These are phyloP conservation scores for Drosophila nannoptera DNA, from an alignment of 1,140 invertebrate species.

Conservation along the genomic window DNA sequence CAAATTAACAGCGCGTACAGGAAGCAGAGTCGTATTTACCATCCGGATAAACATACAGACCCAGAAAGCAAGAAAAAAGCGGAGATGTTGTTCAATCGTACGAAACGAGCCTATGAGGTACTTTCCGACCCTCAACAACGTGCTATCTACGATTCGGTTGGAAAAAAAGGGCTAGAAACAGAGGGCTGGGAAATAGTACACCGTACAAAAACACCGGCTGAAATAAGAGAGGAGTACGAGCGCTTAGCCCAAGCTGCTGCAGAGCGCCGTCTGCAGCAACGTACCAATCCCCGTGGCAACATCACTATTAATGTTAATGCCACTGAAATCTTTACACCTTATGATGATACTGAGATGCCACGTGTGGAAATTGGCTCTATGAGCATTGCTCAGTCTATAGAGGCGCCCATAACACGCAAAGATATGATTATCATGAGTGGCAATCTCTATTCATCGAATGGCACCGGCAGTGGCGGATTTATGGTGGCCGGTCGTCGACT, in stretches of 20 bases:
- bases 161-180: slow-evolving; percentile 88
- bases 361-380: slow-evolving; percentile 93
- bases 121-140: slow-evolving; percentile 80
- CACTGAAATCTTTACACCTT: slow-evolving; percentile 93
- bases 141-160: slow-evolving; percentile 81
- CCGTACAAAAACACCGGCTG: slow-evolving; percentile 92
- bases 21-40: slow-evolving; percentile 92
- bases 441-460: slow-evolving; percentile 91
- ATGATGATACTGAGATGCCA: slow-evolving; percentile 87
- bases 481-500: slow-evolving; percentile 87
- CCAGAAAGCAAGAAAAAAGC: slow-evolving; percentile 90
- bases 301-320: slow-evolving; percentile 94
- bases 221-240: slow-evolving; percentile 97
- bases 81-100: slow-evolving; percentile 93
- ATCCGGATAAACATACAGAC: slow-evolving; percentile 96
- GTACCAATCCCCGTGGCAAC: slow-evolving; percentile 93
- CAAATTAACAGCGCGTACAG: slow-evolving; percentile 96
- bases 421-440: slow-evolving; percentile 91
- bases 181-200: slow-evolving; percentile 96
- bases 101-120: slow-evolving; percentile 95
- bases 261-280: slow-evolving; percentile 89
- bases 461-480: slow-evolving; percentile 86
- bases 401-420: slow-evolving; percentile 91
- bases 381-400: slow-evolving; percentile 94
- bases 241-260: slow-evolving; percentile 85